Evolutionary conservation across 2,797 vertebrate species (phyloP), one percentile per base, ranked within the genome.

Genomic region (Labeo calbasu): DNA sequence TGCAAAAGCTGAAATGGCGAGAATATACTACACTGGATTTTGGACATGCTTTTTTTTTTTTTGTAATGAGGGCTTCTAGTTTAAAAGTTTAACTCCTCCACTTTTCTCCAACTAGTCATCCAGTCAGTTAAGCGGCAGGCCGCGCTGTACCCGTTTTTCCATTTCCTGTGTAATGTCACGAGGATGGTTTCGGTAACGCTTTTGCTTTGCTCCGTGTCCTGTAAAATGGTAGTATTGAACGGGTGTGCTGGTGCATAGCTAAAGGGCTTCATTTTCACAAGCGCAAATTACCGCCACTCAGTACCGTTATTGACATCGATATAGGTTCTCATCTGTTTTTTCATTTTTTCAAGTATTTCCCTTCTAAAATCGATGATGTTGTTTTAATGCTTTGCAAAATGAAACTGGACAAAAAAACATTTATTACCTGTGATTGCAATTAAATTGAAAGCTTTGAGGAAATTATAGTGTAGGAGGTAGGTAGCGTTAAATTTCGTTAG

Each of bases 161-260:
- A 78, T 86, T 84, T 87, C 86, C 82, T 61, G 59, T 75, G 70
- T 81, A 70, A 85, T 85, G 61, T 85, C 69, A 82, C 73, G 75
- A 63, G 83, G 81, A 48, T 61, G 69, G 28, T 68, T 19, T 32
- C n/a, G 21, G 85, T 85, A 76, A 78, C 66, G 28, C 71, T 23
- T 78, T 48, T 43, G 48, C 53, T 73, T 21, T 17, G 48, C 48
- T 84, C 55, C 2, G 9, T 63, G 76, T 68, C 51, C 70, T 63
- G 59, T 69, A 82, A 86, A 87, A 84, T 83, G 32, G 57, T 43
- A 61, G 43, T 76, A 91, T 91, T 89, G 90, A 92, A 86, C 57
- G 32, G 21, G 32, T 68, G 79, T 79, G 72, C 82, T 88, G 80
- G 88, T 75, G 72, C 87, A 70, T 81, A 51, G 79, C 72, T 87